A percentile compares a stretch with the other conserved stretches of the same genome.
Conservation (phyloP, 2,797 vertebrate species). For the Megaceryle alcyon region DNA sequence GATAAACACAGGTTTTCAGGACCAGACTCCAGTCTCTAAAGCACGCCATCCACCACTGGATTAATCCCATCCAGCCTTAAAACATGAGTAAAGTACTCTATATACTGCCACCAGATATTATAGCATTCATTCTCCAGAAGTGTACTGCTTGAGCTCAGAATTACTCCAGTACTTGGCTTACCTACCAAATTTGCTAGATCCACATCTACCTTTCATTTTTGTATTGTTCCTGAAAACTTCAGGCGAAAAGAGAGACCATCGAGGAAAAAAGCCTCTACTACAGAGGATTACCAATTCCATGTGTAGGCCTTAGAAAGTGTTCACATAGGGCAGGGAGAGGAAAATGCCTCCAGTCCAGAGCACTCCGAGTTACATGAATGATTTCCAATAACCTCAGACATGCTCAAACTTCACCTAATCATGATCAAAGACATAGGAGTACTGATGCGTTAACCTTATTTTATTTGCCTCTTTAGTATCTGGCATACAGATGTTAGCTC, state of each 20-base stretch:
- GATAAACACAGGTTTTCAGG: not conserved
- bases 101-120: not conserved
- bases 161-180: not conserved
- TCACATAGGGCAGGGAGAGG: fast-evolving
- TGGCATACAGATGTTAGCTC: not conserved
- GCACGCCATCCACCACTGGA: no score
- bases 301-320: not conserved
- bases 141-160: not conserved
- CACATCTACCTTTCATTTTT: not conserved
- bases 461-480: not conserved
- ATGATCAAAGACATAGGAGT: not conserved
- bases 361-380: fast-evolving
- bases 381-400: not conserved
- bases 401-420: not conserved
- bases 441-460: not conserved
- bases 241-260: not conserved
- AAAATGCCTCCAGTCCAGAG: not conserved
- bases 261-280: not conserved
- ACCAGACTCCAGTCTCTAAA: not conserved
- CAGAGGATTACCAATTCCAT: not conserved
- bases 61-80: not conserved
- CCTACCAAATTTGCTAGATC: not conserved
- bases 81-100: not conserved
- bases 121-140: not conserved
- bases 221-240: not conserved